These are phyloP conservation scores for Drosophila paranaensis DNA, from an alignment of 2,888 invertebrate genomes.

Conservation along the genomic window DNA sequence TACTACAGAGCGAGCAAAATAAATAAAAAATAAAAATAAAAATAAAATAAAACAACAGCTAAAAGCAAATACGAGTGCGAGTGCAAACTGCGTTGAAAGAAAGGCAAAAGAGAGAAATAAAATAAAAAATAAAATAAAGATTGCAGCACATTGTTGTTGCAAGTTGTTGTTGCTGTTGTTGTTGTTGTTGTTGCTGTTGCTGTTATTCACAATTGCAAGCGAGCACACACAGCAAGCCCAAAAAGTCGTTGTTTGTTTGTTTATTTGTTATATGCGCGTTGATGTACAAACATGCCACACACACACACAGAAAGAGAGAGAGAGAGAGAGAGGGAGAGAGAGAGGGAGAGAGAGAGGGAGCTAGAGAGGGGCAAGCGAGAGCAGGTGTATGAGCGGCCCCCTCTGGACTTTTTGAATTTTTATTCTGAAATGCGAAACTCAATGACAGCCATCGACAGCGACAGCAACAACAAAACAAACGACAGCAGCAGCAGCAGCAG, in stretches of 20 bases:
- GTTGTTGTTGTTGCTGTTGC: conserved; percentile 41
- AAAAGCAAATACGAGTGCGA: conserved; percentile 55
- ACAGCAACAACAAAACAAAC: conserved; percentile 33
- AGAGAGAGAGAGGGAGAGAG: neutral
- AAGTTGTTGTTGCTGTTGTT: conserved; percentile 48
- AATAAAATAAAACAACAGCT: conserved; percentile 19
- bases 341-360: neutral
- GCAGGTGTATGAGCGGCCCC: conserved; percentile 46
- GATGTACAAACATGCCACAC: conserved; percentile 66
- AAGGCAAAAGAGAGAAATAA: conserved; percentile 30
- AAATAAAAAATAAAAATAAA: conserved; percentile 25
- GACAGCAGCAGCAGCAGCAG: conserved; percentile 12
- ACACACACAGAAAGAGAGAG: conserved; percentile 24
- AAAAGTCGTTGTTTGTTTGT: conserved; percentile 56
- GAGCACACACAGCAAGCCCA: conserved; percentile 57
- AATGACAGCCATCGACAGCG: conserved; percentile 68
- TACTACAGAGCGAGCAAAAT: conserved; percentile 45
- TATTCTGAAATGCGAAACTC: conserved; percentile 72
- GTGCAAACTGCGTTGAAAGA: conserved; percentile 47
- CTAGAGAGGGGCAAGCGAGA: conserved; percentile 6
- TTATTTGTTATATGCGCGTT: conserved; percentile 68
- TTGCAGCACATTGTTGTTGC: conserved; percentile 67
- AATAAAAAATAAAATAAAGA: conserved; percentile 51
- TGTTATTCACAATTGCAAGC: conserved; percentile 67
- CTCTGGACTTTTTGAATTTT: conserved; percentile 59